Conservation (phyloP, 1,140 invertebrate genomes). For the Luehdorfia chinensis region DNA sequence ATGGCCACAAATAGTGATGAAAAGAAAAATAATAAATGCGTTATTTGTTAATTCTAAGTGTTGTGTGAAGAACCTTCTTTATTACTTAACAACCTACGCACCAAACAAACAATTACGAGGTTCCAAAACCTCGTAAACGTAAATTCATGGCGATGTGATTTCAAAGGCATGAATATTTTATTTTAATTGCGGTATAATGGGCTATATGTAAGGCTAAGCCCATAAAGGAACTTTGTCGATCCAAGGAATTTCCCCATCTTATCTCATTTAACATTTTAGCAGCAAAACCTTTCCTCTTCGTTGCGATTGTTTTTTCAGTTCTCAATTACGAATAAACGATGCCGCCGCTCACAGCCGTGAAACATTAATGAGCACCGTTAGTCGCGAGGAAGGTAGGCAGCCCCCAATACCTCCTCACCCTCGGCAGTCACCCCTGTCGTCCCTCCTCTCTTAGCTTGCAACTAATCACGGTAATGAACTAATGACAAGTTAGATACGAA, state of each 20-base stretch:
- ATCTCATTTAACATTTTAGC: constrained; percentile 50
- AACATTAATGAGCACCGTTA: constrained; percentile 64
- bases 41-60: too few species aligned
- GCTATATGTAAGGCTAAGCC: constrained; percentile 5
- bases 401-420: constrained; percentile 13
- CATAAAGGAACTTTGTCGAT: constrained; percentile 18
- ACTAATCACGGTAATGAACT: constrained; percentile 66
- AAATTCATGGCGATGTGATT: constrained; percentile 1
- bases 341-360: constrained; percentile 50
- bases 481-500: constrained; percentile 56
- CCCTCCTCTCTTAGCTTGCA: constrained; percentile 25
- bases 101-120: constrained; percentile 1
- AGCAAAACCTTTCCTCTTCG: constrained; percentile 37
- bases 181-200: constrained; percentile 15
- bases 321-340: constrained; percentile 60
- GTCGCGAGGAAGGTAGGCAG: constrained; percentile 22
- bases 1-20: too few species aligned
- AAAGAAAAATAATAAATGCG: too few species aligned
- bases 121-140: constrained; percentile 4
- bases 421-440: constrained; percentile 7
- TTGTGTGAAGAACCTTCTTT: too few species aligned
- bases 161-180: constrained; percentile 10
- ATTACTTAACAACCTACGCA: too few species aligned
- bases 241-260: constrained; percentile 21
- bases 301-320: constrained; percentile 63